These are phyloP conservation scores for Stegastes partitus DNA, from an alignment of 2,113 vertebrate genomes.

Conservation along the genomic window DNA sequence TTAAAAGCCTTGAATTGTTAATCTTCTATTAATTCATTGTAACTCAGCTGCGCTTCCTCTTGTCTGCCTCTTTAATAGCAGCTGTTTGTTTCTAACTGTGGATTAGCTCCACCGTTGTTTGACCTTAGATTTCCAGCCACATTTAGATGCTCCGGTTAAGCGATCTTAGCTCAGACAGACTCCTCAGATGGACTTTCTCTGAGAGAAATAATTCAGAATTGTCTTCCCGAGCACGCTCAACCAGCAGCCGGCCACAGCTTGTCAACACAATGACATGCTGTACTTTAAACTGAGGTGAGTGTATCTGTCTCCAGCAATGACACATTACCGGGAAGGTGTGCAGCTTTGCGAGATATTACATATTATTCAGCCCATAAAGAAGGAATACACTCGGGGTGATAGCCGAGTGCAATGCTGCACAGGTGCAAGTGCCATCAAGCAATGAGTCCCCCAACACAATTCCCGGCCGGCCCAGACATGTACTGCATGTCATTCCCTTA, in stretches of 20 bases:
- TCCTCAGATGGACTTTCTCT: conserved; percentile 37
- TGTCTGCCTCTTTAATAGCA: conserved; percentile 2
- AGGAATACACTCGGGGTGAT: conserved; percentile 11
- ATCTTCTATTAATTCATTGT: not conserved
- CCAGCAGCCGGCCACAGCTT: conserved; percentile 53
- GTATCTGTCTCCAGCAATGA: conserved; percentile 64
- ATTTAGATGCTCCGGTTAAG: conserved; percentile 27
- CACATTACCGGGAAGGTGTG: conserved; percentile 54
- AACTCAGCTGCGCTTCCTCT: not conserved
- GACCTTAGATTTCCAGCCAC: conserved; percentile 31
- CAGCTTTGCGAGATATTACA: conserved; percentile 43
- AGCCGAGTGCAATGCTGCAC: no score
- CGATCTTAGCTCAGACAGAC: conserved; percentile 38
- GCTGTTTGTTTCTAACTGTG: conserved; percentile 1
- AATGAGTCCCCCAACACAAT: no score
- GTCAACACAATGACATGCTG: conserved; percentile 73
- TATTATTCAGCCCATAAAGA: conserved; percentile 22
- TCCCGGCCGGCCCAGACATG: no score
- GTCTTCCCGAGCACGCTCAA: conserved; percentile 39
- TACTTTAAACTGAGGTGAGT: conserved; percentile 65
- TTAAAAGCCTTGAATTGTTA: not conserved
- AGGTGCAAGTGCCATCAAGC: no score
- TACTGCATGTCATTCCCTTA: no score
- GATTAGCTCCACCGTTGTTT: conserved; percentile 20
- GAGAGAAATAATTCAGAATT: conserved; percentile 33